Evolutionary conservation across 2,797 vertebrate species (phyloP).

Genomic region (Anabas testudineus): DNA sequence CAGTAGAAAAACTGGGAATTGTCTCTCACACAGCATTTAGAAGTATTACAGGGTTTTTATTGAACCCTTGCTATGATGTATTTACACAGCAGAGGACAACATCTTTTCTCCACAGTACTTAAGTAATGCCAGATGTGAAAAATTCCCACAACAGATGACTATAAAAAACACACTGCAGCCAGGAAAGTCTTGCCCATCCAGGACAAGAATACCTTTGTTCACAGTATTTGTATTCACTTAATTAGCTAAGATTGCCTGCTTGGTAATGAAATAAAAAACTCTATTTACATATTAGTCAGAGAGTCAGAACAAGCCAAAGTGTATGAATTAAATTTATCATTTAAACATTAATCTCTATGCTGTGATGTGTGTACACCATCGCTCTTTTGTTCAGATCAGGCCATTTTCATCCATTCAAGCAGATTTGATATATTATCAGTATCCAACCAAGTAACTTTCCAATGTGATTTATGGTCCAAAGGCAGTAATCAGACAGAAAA

Average conservation of each 20-base stretch:
- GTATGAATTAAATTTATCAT: background rate
- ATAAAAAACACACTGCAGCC: background rate
- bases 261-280: background rate
- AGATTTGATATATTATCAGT: background rate
- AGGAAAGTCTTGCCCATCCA: no score
- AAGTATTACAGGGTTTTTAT: background rate
- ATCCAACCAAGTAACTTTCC: background rate
- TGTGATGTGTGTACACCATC: background rate
- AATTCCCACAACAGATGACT: background rate
- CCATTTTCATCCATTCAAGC: background rate
- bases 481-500: background rate
- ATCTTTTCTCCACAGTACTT: background rate
- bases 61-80: background rate
- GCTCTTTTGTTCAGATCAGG: background rate
- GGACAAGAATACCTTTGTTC: background rate
- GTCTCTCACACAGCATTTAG: constrained; percentile 2
- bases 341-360: background rate
- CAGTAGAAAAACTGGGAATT: background rate
- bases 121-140: background rate
- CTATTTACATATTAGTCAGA: background rate
- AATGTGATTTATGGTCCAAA: constrained; percentile 11
- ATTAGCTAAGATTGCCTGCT: background rate
- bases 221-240: background rate
- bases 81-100: background rate
- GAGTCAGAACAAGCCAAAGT: background rate